A percentile compares a stretch with the other conserved stretches of the same genome.
Evolutionary conservation across 1,140 invertebrate species (phyloP).

Genomic region (Drosophila arizonae): DNA sequence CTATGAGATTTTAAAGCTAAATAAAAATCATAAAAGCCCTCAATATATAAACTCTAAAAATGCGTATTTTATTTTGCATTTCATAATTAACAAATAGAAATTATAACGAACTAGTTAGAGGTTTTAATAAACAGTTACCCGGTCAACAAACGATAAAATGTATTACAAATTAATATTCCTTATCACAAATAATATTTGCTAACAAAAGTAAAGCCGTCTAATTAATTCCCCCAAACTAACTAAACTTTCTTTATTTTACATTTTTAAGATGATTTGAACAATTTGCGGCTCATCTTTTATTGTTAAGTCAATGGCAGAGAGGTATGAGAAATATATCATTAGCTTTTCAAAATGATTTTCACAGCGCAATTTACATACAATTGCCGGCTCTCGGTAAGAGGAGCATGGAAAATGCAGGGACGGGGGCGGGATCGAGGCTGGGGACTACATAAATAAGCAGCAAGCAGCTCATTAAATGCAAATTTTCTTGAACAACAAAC

Average conservation of each 20-base stretch:
- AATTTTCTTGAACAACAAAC: slow-evolving; percentile 50
- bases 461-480: slow-evolving; percentile 73
- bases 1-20: background rate
- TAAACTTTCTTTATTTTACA: slow-evolving; percentile 55
- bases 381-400: slow-evolving; percentile 22
- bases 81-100: too few species aligned
- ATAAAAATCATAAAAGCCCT: too few species aligned
- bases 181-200: background rate
- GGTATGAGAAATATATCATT: slow-evolving; percentile 59
- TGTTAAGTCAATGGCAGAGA: slow-evolving; percentile 19
- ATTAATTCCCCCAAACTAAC: slow-evolving; percentile 9
- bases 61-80: too few species aligned
- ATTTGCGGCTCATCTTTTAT: slow-evolving; percentile 44
- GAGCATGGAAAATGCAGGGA: background rate
- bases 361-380: slow-evolving; percentile 72
- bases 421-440: background rate
- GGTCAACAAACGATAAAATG: background rate
- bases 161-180: too few species aligned
- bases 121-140: background rate
- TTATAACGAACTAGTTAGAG: too few species aligned
- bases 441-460: slow-evolving; percentile 25
- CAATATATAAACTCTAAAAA: too few species aligned
- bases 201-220: background rate
- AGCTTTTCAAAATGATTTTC: slow-evolving; percentile 66
- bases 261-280: slow-evolving; percentile 45